Base-by-base conservation (phyloP, 2,888 invertebrate genomes). In the Neoitamus cyanurus region DNA sequence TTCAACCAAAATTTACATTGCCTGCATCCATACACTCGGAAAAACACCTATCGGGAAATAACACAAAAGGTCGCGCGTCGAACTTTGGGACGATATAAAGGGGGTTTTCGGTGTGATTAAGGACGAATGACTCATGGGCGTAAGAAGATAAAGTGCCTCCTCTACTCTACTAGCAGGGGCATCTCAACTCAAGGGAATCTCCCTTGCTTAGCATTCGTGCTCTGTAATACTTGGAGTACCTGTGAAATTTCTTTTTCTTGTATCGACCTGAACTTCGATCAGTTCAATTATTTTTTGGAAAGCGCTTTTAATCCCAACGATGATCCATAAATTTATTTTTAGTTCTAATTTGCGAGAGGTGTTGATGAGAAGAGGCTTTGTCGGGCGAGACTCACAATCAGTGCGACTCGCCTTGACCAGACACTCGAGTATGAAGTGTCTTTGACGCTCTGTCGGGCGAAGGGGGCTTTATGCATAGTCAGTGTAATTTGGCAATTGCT, bases 251-350 rank as follows among this genome's bases (percentile, higher is more conserved):
- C 15, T 42, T 4, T 5, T 15, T 42, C 42, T n/a, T 42, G n/a
- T n/a, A n/a, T n/a, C n/a, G n/a, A n/a, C n/a, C n/a, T n/a, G n/a
- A 34, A 34, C 58, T 58, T 58, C 25, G 20, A 20, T 58, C 5
- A 25, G 58, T 58, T 58, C 58, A 58, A 58, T 58, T 20, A 25
- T 20, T 11, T 25, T 58, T 58, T 15, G 58, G 20, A 58, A 58
- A 15, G 9, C 9, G 58, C 7, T 9, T 58, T 20, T 58, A 58
- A 15, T 58, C 58, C 15, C 58, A 58, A 25, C 9, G 58, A 58
- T 58, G 58, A 58, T 58, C 58, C 58, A 58, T 58, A 58, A 58
- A 58, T 58, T 58, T 58, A 58, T 58, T 58, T 58, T 58, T 58
- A 58, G 58, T 58, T 58, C 58, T 58, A 58, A 20, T 58, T 58